Evolutionary conservation across 2,888 invertebrate genomes (phyloP).

Genomic region (Aleiodes testaceus): DNA sequence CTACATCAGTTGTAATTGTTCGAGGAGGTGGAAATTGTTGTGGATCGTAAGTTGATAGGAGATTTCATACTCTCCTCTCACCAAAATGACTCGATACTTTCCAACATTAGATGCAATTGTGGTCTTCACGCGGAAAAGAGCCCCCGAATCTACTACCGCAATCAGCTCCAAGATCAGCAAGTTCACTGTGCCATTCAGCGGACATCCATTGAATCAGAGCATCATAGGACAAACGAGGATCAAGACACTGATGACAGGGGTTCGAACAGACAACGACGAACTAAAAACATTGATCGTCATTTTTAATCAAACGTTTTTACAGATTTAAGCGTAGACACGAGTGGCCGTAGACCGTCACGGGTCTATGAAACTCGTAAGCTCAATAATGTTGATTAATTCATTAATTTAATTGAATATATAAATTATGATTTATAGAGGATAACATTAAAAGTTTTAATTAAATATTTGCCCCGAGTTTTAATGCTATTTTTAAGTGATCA

Average conservation of each 20-base stretch:
- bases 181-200: slow-evolving; percentile 8
- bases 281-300: slow-evolving; percentile 43
- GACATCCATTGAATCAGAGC: slow-evolving; percentile 33
- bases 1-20: slow-evolving; percentile 58
- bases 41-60: slow-evolving; percentile 53
- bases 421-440: not conserved
- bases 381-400: slow-evolving; percentile 20
- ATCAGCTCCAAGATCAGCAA: slow-evolving; percentile 32
- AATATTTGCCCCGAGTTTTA: too few species aligned
- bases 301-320: slow-evolving; percentile 52
- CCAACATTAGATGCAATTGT: slow-evolving; percentile 44
- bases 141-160: slow-evolving; percentile 8
- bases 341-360: slow-evolving; percentile 46
- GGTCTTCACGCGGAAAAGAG: slow-evolving; percentile 33
- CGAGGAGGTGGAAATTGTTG: slow-evolving; percentile 57
- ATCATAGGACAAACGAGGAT: slow-evolving; percentile 34
- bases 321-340: slow-evolving; percentile 50
- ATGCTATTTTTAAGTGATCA: not conserved
- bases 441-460: slow-evolving; percentile 24
- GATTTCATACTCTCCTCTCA: too few species aligned
- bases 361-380: slow-evolving; percentile 57
- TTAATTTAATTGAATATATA: slow-evolving; percentile 4
- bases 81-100: too few species aligned
- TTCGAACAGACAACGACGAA: slow-evolving; percentile 48
- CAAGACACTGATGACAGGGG: slow-evolving; percentile 44